Evolutionary conservation across 2,797 vertebrate genomes (phyloP), one percentile per base, ranked within the genome.

Genomic region (Sebastiscus albofasciatus): DNA sequence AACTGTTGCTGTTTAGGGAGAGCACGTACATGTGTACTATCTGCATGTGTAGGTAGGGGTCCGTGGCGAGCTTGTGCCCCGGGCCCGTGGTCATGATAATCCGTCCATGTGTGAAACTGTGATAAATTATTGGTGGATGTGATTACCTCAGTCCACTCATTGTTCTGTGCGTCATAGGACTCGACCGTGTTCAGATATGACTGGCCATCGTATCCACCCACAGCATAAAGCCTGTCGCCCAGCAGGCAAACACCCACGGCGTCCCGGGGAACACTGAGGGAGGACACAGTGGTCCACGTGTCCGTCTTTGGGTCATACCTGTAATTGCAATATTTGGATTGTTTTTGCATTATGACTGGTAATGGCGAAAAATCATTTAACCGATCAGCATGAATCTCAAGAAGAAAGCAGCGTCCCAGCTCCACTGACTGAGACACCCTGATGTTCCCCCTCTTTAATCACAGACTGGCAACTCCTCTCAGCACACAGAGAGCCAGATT

Each of bases 291-390:
- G 56, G 98, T 98, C 98, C 99, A 99, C 0, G 96, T 96, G 73
- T 99, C 98, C 0, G 96, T 97, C 95, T 99, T 99, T 84, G 98
- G 98, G 83, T 99, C 97, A 85, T 99, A 99, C 93, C 98, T 99
- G 88, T 42, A 88, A 90, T 72, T 24, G 20, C 26, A 85, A 79
- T 24, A 61, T 42, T 31, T 29, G 2, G 16, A 52, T 12, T 59
- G 20, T 2, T 67, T 60, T 59, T 74, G 54, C 24, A 27, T n/a
- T 20, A 14, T 13, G 29, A 10, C 4, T 27, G 27, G 14, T 29
- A 54, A 4, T 49, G 33, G 16, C 36, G 7, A 18, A 79, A 67
- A 20, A 31, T 34, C 10, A 22, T 72, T 55, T 7, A 73, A 52
- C 13, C 18, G 61, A 65, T 69, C 64, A 62, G 46, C 34, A 29